Percentiles rank a stretch among this genome's conserved stretches.
Evolutionary conservation across 2,113 vertebrate species (phyloP).

Genomic region (Monarcha castaneiventris): DNA sequence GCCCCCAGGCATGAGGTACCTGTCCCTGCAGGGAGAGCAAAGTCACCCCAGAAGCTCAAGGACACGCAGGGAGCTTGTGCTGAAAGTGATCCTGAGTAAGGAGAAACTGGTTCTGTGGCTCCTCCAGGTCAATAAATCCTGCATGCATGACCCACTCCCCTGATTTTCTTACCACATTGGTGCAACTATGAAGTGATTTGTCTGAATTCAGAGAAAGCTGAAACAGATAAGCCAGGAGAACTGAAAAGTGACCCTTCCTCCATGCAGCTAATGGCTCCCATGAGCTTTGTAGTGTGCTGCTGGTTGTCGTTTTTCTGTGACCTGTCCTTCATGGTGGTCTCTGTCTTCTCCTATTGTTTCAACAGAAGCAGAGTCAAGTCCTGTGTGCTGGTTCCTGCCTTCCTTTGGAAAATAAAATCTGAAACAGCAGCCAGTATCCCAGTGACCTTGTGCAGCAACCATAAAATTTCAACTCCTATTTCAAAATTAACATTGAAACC

Average conservation of each 20-base stretch:
- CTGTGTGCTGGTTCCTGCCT: background rate
- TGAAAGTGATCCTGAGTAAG: background rate
- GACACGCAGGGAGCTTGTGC: background rate
- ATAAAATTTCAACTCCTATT: background rate
- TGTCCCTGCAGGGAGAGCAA: background rate
- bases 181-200: background rate
- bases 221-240: background rate
- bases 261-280: background rate
- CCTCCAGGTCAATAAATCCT: background rate
- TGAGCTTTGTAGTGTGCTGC: background rate
- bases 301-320: background rate
- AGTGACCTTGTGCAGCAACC: background rate
- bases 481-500: background rate
- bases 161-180: background rate
- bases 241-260: background rate
- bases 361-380: background rate
- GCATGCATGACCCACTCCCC: background rate
- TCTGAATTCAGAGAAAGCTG: background rate
- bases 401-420: background rate
- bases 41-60: background rate
- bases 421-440: background rate
- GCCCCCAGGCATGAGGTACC: background rate
- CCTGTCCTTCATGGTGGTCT: background rate
- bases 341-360: background rate
- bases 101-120: background rate